Evolutionary conservation across 2,113 vertebrate genomes (phyloP).

Genomic region (Tautogolabrus adspersus): DNA sequence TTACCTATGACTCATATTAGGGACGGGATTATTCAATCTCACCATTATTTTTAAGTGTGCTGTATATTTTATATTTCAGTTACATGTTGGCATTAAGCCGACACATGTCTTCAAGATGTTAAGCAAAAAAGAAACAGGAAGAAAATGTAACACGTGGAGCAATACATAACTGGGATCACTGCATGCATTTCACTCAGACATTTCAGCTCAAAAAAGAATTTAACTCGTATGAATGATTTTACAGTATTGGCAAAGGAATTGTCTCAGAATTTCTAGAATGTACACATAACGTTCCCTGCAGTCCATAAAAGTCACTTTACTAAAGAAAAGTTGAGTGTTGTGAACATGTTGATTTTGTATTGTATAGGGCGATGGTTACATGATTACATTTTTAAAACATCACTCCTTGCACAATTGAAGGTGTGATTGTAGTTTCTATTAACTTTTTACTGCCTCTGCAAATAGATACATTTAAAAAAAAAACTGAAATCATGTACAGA

Average conservation of each 20-base stretch:
- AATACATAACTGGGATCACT: not conserved
- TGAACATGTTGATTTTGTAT: not conserved
- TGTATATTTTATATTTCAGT: not conserved
- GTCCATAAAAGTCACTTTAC: not conserved
- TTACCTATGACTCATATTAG: not conserved
- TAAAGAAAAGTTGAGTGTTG: not conserved
- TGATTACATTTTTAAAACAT: no score
- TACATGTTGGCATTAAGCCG: not conserved
- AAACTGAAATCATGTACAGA: no score
- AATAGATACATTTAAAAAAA: no score
- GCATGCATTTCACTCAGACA: not conserved
- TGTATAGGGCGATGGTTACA: no score
- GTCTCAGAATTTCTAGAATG: not conserved
- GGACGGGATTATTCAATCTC: not conserved
- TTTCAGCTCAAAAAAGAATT: not conserved
- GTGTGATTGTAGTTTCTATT: no score
- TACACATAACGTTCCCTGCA: not conserved
- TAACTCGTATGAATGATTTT: not conserved
- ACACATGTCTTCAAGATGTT: not conserved
- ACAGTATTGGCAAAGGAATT: not conserved
- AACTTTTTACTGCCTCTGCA: no score
- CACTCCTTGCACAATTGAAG: no score
- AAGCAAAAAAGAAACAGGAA: not conserved
- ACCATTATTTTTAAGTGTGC: not conserved
- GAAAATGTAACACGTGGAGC: not conserved